Evolutionary conservation across 1,140 invertebrate species (phyloP), one percentile per base, ranked within the genome.

Genomic region (Oppia nitens): DNA sequence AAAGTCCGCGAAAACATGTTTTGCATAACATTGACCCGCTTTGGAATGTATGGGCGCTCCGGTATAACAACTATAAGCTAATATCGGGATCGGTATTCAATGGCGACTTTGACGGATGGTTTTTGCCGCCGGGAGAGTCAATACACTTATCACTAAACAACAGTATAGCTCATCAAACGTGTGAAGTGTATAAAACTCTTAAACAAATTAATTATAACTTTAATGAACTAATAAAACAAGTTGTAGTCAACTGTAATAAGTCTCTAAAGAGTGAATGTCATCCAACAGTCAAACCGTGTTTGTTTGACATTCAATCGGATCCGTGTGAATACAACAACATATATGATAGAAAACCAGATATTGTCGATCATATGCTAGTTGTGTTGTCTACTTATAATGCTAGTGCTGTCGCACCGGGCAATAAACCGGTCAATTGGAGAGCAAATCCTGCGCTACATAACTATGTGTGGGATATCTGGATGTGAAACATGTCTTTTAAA

Each of bases 11-110:
- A 48, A 78, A 69, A 1, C 75, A 77, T 52, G 71, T 92, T 23
- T 70, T 94, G 0, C 86, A 92, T 64, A 94, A 94, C 68, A 93
- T 94, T 59, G 90, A 95, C 68, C 82, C 88, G 61, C 78, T 81
- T 23, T 81, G 72, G 60, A 78, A 80, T 20, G 80, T 78, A 63
- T 79, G 82, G 1, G 81, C 82, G 0, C 69, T 94, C 2, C 82
- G 82, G 1, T 67, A 81, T 1, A 81, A 78, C 14, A 73, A 84
- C 29, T 93, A 84, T 82, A 94, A 95, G 72, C 57, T 92, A 2
- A 68, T 88, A 6, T 78, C 82, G 71, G 87, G 85, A 81, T 52
- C 59, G 3, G n/a, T 28, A 11, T 53, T 45, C 23, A 20, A 48
- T 27, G 64, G 64, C 3, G 14, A 57, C 0, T 67, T 55, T 58